Percentiles rank a stretch among this genome's conserved stretches.
Evolutionary conservation across 1,140 invertebrate species (phyloP).

Genomic region (Neodiprion fabricii): DNA sequence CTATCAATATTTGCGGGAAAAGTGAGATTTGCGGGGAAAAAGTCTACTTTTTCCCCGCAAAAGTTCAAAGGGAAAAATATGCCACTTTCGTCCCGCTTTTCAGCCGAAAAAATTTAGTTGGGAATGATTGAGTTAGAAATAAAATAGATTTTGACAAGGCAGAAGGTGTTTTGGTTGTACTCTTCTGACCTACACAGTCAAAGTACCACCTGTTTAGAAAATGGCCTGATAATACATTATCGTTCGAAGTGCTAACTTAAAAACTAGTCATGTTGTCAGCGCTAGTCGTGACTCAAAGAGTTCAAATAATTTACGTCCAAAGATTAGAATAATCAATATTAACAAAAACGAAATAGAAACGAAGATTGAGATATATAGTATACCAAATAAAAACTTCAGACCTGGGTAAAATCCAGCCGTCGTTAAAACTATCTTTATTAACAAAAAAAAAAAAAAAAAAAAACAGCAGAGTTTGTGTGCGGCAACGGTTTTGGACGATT

Average conservation of each 20-base stretch:
- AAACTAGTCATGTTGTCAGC: conserved; percentile 20
- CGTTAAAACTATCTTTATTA: conserved; percentile 17
- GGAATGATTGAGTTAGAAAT: no score
- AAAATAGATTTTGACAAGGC: conserved; percentile 18
- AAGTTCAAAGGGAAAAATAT: no score
- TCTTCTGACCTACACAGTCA: conserved; percentile 42
- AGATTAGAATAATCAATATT: conserved; percentile 20
- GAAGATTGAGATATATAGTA: conserved; percentile 11
- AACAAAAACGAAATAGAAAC: conserved; percentile 11
- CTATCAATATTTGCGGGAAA: no score
- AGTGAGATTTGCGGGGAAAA: no score
- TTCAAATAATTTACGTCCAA: conserved; percentile 14
- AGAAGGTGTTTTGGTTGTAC: conserved; percentile 36
- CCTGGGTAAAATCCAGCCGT: conserved; percentile 11
- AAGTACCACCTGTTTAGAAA: conserved; percentile 33
- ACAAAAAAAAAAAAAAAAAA: no score
- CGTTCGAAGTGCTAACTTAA: background rate
- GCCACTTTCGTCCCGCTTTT: no score
- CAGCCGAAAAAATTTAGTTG: no score
- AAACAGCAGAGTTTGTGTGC: conserved; percentile 41
- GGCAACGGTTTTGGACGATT: conserved; percentile 73
- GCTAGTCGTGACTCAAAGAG: background rate
- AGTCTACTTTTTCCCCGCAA: no score
- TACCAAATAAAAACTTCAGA: conserved; percentile 8
- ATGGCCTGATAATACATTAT: no score